phyloP scores from a whole-genome alignment of 2,888 invertebrate species.

The Ischnura elegans region DNA sequence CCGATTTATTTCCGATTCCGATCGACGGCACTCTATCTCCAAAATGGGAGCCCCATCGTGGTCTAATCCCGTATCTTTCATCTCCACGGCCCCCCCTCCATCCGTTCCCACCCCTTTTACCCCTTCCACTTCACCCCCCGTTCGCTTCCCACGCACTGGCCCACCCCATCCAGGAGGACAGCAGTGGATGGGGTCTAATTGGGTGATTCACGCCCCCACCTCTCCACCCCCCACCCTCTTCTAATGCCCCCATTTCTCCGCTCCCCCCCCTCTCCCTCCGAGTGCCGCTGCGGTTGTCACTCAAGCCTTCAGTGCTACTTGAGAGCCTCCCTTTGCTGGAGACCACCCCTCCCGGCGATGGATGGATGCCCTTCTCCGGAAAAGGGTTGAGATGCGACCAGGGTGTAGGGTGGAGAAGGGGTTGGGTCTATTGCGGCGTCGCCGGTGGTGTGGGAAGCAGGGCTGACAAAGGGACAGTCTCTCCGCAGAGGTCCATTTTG shows the following conservation, averaged over 20 bases:
- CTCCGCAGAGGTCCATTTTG: neutral
- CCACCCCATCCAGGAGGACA: neutral
- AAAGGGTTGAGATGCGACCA: neutral
- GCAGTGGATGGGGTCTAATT: slow-evolving; percentile 40
- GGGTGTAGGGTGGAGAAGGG: slow-evolving; percentile 15
- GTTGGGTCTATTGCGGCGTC: neutral
- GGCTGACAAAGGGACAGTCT: neutral
- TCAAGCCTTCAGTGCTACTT: slow-evolving; percentile 47
- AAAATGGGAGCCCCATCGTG: neutral
- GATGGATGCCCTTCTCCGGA: neutral
- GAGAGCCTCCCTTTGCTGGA: slow-evolving; percentile 28
- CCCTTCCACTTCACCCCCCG: neutral
- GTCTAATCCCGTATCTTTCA: neutral
- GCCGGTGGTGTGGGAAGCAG: neutral
- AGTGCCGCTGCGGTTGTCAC: neutral
- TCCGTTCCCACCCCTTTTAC: neutral
- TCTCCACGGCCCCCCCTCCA: neutral
- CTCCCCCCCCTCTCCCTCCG: neutral
- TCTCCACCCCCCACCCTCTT: neutral
- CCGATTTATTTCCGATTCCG: too few species aligned
- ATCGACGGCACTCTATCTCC: too few species aligned
- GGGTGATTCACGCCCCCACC: slow-evolving; percentile 55
- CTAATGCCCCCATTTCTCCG: neutral
- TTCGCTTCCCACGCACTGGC: neutral
- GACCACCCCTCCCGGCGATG: neutral